Percentiles rank a stretch among this genome's conserved stretches.
Evolutionary conservation across 2,888 invertebrate species (phyloP).

Genomic region (Nipponacmea schrenckii): DNA sequence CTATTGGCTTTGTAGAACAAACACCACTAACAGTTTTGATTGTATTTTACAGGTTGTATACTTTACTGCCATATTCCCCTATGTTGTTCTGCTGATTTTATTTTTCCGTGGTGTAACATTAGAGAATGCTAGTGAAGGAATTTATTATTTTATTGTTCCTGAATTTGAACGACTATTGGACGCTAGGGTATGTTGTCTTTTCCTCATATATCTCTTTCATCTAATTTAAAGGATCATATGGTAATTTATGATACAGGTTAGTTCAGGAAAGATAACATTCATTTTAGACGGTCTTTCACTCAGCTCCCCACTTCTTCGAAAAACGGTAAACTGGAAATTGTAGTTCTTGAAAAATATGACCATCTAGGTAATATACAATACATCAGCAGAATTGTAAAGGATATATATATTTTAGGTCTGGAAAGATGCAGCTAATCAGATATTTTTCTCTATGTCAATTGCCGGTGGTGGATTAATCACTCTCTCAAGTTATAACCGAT

Average conservation of each 20-base stretch:
- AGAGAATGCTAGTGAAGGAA: slow-evolving; percentile 58
- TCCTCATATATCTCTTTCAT: not conserved
- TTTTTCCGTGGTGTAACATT: slow-evolving; percentile 63
- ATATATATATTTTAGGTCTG: slow-evolving; percentile 53
- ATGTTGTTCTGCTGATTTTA: slow-evolving; percentile 62
- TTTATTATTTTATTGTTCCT: slow-evolving; percentile 63
- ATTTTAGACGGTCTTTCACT: too few species aligned
- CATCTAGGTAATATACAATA: too few species aligned
- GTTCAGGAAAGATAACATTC: too few species aligned
- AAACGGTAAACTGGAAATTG: too few species aligned
- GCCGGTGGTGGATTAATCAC: slow-evolving; percentile 64
- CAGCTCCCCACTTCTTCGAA: too few species aligned
- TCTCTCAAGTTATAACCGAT: slow-evolving; percentile 63
- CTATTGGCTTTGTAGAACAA: not conserved
- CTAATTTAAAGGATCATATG: too few species aligned
- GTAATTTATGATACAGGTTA: too few species aligned
- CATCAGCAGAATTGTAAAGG: too few species aligned
- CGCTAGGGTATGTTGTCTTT: slow-evolving; percentile 48
- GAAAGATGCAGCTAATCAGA: slow-evolving; percentile 67
- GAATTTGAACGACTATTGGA: slow-evolving; percentile 52
- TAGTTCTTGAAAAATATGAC: too few species aligned
- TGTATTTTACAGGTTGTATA: slow-evolving; percentile 33
- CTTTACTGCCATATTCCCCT: slow-evolving; percentile 65
- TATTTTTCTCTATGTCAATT: slow-evolving; percentile 63
- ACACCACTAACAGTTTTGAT: not conserved